Evolutionary conservation across 2,888 invertebrate species (phyloP), one percentile per base, ranked within the genome.

Genomic region (Bruchidius siliquastri): DNA sequence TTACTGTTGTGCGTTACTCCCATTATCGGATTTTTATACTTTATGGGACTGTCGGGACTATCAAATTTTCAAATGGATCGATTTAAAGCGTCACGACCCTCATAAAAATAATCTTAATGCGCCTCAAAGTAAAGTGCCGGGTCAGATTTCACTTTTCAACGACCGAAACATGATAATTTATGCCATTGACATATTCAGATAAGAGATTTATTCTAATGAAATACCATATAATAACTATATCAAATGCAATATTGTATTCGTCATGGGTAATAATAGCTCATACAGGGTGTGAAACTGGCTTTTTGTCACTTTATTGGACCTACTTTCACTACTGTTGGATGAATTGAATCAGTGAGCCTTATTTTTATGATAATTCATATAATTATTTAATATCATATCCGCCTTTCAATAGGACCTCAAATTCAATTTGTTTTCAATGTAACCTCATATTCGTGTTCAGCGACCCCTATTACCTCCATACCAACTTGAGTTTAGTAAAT

Each of bases 91-190:
- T 49, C 49, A 49, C 18, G 69, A 69, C 30, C 71, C 49, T 32
- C 73, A 72, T 73, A 73, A 77, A 75, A 70, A 72, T 75, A 74
- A 74, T 77, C 77, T 77, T 70, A 77, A 77, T 74, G 75, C 73
- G 69, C 21, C 67, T 32, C 3, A 49, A 49, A 49, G 49, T 49
- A 49, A 49, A 49, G 18, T 13, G 49, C 49, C 21, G 68, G 32
- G 71, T 73, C 67, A 72, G 67, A 30, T 49, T 71, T 49, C 49
- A 49, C 10, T 49, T 49, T 49, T 13, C 49, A 49, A 49, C 49
- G 49, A 49, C 49, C 49, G 49, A 13, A 49, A 13, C 49, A 49
- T 49, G 49, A 49, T 49, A 49, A 49, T 49, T 49, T 49, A 49
- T 49, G 49, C 13, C 49, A 49, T 49, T 49, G 49, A 49, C 49